Conservation (phyloP, 1,140 invertebrate species). For the Sminthurides bifidus region DNA sequence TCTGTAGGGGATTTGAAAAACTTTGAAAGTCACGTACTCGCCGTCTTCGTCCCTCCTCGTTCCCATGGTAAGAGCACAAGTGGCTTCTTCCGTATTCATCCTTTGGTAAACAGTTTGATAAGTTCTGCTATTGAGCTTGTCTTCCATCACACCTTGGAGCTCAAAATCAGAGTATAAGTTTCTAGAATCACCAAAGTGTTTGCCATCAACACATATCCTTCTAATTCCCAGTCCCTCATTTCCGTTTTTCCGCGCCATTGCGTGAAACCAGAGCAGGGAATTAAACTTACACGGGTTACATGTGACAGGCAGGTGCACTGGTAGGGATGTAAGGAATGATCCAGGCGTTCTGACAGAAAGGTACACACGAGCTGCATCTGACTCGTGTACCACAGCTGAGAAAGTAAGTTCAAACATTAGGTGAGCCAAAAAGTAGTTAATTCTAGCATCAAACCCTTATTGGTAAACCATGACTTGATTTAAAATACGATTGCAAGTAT, state of each 20-base stretch:
- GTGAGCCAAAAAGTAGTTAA: background rate
- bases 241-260: too few relatives aligned
- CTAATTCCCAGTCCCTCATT: too few relatives aligned
- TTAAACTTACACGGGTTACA: conserved; percentile 71
- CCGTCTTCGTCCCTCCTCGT: conserved; percentile 45
- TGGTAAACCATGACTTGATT: too few relatives aligned
- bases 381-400: conserved; percentile 82
- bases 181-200: too few relatives aligned
- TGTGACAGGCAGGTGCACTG: conserved; percentile 94
- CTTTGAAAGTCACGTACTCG: conserved; percentile 32
- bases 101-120: conserved; percentile 86
- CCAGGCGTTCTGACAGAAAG: conserved; percentile 86
- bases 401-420: background rate
- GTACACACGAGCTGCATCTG: conserved; percentile 89
- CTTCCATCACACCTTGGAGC: conserved; percentile 94
- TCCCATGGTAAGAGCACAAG: conserved; percentile 74
- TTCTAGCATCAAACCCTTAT: background rate
- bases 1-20: conserved; percentile 2
- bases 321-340: conserved; percentile 88
- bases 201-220: too few relatives aligned
- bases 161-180: conserved; percentile 99
- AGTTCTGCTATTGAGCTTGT: conserved; percentile 91
- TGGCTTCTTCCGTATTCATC: conserved; percentile 94
- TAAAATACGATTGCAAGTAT: background rate
- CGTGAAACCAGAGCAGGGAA: background rate